Percentiles rank a stretch among this genome's conserved stretches.
These are phyloP conservation scores for Cherax destructor DNA, from an alignment of 1,140 invertebrate species.

Conservation along the genomic window DNA sequence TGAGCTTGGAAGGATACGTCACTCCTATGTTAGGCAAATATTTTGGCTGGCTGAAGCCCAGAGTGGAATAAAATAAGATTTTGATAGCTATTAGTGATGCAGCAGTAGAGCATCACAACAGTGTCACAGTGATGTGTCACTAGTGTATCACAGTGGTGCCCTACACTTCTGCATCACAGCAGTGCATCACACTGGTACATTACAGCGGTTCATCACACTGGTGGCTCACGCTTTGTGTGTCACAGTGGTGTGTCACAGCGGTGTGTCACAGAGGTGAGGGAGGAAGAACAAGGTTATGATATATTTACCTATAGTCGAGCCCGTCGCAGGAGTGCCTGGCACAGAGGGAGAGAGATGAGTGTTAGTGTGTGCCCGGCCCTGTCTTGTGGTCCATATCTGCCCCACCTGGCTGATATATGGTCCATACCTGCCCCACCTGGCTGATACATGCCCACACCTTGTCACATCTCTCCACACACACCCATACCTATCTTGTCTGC, in stretches of 20 bases:
- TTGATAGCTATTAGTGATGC: no score
- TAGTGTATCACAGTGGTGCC: no score
- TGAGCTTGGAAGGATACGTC: no score
- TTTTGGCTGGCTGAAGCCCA: no score
- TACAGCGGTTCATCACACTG: no score
- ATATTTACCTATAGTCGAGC: slow-evolving; percentile 31
- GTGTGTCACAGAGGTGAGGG: neutral
- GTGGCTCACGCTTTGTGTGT: neutral
- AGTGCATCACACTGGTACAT: neutral
- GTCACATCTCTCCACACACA: no score
- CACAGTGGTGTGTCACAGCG: neutral
- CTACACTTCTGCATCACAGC: neutral
- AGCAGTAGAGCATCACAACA: no score
- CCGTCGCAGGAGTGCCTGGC: slow-evolving; percentile 27
- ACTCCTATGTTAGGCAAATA: no score
- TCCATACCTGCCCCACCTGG: neutral
- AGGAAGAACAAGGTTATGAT: neutral
- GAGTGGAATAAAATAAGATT: no score
- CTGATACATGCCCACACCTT: neutral
- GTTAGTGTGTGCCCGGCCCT: slow-evolving; percentile 13
- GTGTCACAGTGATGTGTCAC: no score
- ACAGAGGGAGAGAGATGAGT: slow-evolving; percentile 13
- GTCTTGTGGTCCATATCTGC: neutral
- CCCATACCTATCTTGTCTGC: no score
- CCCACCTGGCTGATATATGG: no score